Evolutionary conservation across 1,140 invertebrate species (phyloP).

Genomic region (Drosophila kohkoa): DNA sequence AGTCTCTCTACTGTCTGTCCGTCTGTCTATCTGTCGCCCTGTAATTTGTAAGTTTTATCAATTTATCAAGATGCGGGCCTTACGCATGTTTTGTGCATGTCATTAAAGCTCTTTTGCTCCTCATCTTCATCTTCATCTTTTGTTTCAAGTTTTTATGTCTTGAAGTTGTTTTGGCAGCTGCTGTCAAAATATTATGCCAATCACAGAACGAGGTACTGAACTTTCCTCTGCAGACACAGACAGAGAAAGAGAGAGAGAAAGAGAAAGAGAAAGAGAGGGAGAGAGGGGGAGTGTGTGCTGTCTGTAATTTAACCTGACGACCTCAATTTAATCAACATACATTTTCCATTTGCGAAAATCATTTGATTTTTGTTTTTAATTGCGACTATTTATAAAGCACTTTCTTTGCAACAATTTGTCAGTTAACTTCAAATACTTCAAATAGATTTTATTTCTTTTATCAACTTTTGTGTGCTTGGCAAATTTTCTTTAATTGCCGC

Average conservation of each 20-base stretch:
- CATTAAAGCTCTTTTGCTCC: constrained; percentile 50
- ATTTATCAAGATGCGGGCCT: constrained; percentile 67
- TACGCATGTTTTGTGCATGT: constrained; percentile 64
- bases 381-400: constrained; percentile 25
- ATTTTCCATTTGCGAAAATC: constrained; percentile 8
- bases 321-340: background rate
- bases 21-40: constrained; percentile 36
- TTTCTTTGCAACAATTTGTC: constrained; percentile 3
- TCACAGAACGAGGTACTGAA: background rate
- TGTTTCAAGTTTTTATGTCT: constrained; percentile 28
- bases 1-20: background rate
- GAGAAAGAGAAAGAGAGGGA: background rate
- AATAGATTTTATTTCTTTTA: constrained; percentile 45
- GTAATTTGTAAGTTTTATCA: constrained; percentile 76
- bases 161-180: constrained; percentile 40
- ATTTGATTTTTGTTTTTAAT: background rate
- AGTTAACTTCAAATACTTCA: constrained; percentile 53
- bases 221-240: background rate
- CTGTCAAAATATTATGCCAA: constrained; percentile 46
- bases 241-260: background rate
- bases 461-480: constrained; percentile 61
- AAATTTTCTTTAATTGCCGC: constrained; percentile 76
- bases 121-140: constrained; percentile 10
- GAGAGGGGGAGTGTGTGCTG: background rate
- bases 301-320: background rate